These are phyloP conservation scores for Xestoiulus laeticollis DNA, from an alignment of 2,888 invertebrate species.

Conservation along the genomic window DNA sequence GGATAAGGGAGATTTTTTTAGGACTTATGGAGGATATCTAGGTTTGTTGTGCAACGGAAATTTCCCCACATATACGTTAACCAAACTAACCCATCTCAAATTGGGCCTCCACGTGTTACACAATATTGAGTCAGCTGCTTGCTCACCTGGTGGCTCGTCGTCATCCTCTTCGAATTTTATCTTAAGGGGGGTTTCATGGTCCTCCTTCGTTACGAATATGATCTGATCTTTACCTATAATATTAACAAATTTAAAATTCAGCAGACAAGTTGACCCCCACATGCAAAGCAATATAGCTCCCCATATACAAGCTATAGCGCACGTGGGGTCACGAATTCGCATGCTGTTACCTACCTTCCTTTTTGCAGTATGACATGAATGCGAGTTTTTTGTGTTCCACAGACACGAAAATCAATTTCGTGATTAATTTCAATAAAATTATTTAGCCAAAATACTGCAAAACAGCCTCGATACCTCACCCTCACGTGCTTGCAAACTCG, in stretches of 20 bases:
- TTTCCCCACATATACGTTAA: no score
- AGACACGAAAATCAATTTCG: background rate
- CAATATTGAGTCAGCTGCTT: background rate
- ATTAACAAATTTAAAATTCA: background rate
- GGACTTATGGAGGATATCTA: no score
- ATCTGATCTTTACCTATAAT: conserved; percentile 80
- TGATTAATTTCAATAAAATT: background rate
- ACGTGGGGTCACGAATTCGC: conserved; percentile 23
- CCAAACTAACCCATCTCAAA: no score
- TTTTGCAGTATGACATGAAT: conserved; percentile 52
- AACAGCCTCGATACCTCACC: background rate
- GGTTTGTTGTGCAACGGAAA: no score
- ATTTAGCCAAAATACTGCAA: background rate
- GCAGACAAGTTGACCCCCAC: background rate
- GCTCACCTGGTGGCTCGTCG: conserved; percentile 56
- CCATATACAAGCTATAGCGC: no score
- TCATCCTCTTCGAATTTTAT: conserved; percentile 64
- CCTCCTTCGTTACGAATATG: conserved; percentile 82
- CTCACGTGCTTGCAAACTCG: background rate
- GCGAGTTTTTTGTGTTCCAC: background rate
- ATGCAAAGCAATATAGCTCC: background rate
- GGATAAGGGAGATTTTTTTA: no score
- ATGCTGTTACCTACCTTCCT: conserved; percentile 45
- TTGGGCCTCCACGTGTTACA: no score
- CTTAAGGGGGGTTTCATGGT: conserved; percentile 76